Percentiles rank a stretch among this genome's conserved stretches.
Evolutionary conservation across 2,888 invertebrate genomes (phyloP).

Genomic region (Tetrapedia diversipes): DNA sequence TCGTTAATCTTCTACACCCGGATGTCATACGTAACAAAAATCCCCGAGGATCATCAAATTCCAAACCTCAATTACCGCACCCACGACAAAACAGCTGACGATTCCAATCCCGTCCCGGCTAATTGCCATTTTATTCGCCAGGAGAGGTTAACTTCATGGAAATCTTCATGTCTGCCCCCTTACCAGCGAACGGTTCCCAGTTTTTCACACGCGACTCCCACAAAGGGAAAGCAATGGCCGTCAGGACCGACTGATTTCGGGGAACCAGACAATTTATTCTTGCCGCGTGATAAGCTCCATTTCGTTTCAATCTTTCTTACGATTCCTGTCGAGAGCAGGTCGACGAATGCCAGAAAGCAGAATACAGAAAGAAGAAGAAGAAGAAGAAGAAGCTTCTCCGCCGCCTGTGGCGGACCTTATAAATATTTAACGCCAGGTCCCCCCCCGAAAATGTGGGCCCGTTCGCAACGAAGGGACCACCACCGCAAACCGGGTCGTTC

Average conservation of each 20-base stretch:
- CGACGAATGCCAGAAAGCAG: too few relatives aligned
- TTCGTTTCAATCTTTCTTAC: slow-evolving; percentile 30
- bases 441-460: slow-evolving; percentile 67
- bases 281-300: slow-evolving; percentile 50
- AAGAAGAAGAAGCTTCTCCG: neutral
- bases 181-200: too few relatives aligned
- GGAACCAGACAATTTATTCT: slow-evolving; percentile 50
- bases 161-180: too few relatives aligned
- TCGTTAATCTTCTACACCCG: neutral
- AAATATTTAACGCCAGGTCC: slow-evolving; percentile 71
- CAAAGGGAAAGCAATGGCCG: slow-evolving; percentile 40
- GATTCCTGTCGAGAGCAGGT: slow-evolving; percentile 11
- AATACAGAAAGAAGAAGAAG: too few relatives aligned
- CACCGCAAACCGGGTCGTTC: slow-evolving; percentile 60
- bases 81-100: slow-evolving; percentile 7
- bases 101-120: neutral
- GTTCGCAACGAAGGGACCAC: slow-evolving; percentile 67
- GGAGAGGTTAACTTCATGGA: too few relatives aligned
- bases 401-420: slow-evolving; percentile 53
- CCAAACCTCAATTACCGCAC: neutral
- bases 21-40: neutral
- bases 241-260: slow-evolving; percentile 27
- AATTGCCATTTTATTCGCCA: slow-evolving; percentile 45
- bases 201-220: slow-evolving; percentile 18
- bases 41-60: neutral